Evolutionary conservation across 2,888 invertebrate species (phyloP), one percentile per base, ranked within the genome.

Genomic region (Bimastos eiseni): DNA sequence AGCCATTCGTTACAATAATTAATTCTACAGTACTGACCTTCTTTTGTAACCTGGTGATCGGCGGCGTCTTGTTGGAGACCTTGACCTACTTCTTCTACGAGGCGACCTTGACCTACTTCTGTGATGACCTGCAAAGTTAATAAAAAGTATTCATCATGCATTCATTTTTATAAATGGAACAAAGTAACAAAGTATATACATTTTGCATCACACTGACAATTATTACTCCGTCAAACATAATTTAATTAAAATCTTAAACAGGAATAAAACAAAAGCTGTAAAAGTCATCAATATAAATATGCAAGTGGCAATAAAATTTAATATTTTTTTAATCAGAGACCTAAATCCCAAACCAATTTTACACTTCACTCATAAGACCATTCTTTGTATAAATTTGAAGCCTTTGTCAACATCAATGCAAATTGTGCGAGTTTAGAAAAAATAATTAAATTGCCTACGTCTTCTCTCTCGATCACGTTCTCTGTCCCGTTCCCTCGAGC

Each of bases 51-150:
- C 44, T 36, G 44, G 37, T 30, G 83, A 83, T 37, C 90, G 90
- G 1, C 84, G 37, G 17, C 90, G 44, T 30, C 84, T 37, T 30
- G 90, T 37, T 30, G 90, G 90, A 83, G 90, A 90, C 90, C 38
- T 90, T 41, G 90, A 90, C 38, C 90, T 34, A 36, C 38, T 83
- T 84, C 44, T 83, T 86, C 34, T 86, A 38, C 37, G 37, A 36
- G 37, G 90, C 30, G 37, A 41, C 38, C 38, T 84, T 84, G 84
- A 38, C 83, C 37, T 90, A 36, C 90, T 90, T 83, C 90, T 90
- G 36, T 83, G 83, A 19, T 49, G 84, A 41, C 89, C 89, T 89
- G 70, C 70, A 89, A 86, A 19, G 2, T 86, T 34, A 15, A 4
- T 13, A 86, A 34, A 86, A 70, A 70, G 49, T 49, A 49, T 24